These are phyloP conservation scores for Paralvinella palmiformis DNA, from an alignment of 1,140 invertebrate genomes.

Conservation along the genomic window DNA sequence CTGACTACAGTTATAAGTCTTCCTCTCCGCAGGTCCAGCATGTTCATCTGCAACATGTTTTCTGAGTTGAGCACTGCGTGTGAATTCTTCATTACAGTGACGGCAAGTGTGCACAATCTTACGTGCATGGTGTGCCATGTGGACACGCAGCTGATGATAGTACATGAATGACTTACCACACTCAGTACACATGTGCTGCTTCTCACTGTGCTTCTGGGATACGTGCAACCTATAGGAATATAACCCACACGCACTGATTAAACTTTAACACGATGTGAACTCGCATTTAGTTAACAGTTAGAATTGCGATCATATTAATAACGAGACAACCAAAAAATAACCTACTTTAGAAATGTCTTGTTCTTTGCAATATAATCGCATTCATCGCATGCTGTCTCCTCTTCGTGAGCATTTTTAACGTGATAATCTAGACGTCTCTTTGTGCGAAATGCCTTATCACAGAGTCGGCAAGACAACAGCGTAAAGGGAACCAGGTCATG, in stretches of 20 bases:
- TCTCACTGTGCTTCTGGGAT: conserved; percentile 11
- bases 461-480: conserved; percentile 3
- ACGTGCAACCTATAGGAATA: conserved; percentile 6
- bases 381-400: conserved; percentile 17
- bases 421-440: conserved; percentile 16
- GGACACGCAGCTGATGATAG: conserved; percentile 14
- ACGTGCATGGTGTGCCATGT: conserved; percentile 19
- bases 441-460: conserved; percentile 14
- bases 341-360: conserved; percentile 10
- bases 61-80: background rate
- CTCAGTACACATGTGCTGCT: conserved; percentile 16
- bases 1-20: background rate
- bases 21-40: background rate
- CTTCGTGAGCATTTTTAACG: conserved; percentile 17
- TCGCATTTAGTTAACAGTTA: too few species aligned
- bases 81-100: background rate
- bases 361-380: conserved; percentile 14
- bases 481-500: conserved; percentile 18
- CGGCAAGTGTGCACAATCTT: background rate
- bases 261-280: too few species aligned
- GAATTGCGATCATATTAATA: background rate
- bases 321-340: background rate
- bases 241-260: too few species aligned
- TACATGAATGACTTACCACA: conserved; percentile 14
- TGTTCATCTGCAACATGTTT: background rate